phyloP scores from a whole-genome alignment of 2,888 invertebrate species.

The Entomobrya multifasciata region DNA sequence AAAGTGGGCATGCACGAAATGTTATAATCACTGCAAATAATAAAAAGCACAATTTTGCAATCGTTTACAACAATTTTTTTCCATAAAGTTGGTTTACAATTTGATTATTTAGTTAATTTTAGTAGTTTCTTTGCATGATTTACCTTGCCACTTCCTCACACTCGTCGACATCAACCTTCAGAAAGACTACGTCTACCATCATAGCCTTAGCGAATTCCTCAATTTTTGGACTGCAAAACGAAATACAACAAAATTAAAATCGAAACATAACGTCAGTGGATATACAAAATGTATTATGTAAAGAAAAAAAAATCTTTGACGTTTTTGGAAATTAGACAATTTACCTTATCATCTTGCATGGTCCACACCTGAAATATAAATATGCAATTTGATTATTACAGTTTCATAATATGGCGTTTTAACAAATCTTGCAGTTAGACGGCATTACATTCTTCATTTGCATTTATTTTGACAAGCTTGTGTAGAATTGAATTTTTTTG shows the following conservation, averaged over 20 bases:
- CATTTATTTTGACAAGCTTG: too few relatives aligned
- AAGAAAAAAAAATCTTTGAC: neutral
- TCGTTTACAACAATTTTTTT: too few relatives aligned
- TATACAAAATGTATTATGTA: too few relatives aligned
- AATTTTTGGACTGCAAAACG: constrained; percentile 93
- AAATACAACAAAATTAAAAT: too few relatives aligned
- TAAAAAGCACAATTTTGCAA: neutral
- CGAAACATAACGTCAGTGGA: neutral
- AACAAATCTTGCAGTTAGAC: too few relatives aligned
- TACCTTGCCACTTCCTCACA: constrained; percentile 90
- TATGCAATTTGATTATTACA: too few relatives aligned
- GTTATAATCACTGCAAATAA: constrained; percentile 86
- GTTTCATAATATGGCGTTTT: neutral
- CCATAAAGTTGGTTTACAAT: too few relatives aligned
- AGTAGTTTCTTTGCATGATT: too few relatives aligned
- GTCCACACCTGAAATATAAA: constrained; percentile 91
- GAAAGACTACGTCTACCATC: constrained; percentile 91
- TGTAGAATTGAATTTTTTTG: too few relatives aligned
- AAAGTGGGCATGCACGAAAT: constrained; percentile 99
- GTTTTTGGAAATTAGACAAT: neutral
- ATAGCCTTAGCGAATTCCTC: constrained; percentile 87
- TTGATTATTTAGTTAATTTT: too few relatives aligned
- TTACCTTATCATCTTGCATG: constrained; percentile 90
- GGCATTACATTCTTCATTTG: too few relatives aligned
- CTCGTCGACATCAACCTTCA: constrained; percentile 97